Conservation (phyloP, 1,140 invertebrate species). For the Apis laboriosa region DNA sequence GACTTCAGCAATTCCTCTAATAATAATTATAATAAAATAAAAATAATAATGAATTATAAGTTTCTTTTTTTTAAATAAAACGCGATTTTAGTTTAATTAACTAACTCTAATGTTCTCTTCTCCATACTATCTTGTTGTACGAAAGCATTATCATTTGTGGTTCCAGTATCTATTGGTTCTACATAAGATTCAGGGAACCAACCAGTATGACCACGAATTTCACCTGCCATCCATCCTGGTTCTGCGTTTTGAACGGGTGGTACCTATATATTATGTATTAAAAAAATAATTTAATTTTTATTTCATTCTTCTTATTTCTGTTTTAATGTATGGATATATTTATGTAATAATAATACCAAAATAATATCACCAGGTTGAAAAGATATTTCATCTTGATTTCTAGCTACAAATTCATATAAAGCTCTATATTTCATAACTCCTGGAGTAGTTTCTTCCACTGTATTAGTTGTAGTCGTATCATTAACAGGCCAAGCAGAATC, state of each 20-base stretch:
- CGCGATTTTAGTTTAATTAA: constrained; percentile 31
- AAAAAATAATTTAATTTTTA: background rate
- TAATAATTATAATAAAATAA: constrained; percentile 5
- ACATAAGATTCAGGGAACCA: constrained; percentile 99
- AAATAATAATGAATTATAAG: background rate
- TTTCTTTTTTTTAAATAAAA: background rate
- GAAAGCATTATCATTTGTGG: constrained; percentile 62
- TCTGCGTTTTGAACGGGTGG: constrained; percentile 93
- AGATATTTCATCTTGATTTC: constrained; percentile 96
- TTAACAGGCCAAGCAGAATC: constrained; percentile 81
- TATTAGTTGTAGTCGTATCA: constrained; percentile 63
- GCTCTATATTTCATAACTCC: constrained; percentile 91
- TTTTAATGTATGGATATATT: background rate
- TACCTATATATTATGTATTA: constrained; percentile 81
- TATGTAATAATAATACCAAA: constrained; percentile 81
- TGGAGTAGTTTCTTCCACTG: constrained; percentile 73
- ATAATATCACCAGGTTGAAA: constrained; percentile 97
- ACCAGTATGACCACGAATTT: constrained; percentile 92
- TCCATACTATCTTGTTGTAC: constrained; percentile 78
- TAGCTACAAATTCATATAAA: constrained; percentile 95
- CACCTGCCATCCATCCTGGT: constrained; percentile 98
- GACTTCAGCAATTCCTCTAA: constrained; percentile 87
- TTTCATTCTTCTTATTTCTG: background rate
- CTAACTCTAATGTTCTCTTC: constrained; percentile 81
- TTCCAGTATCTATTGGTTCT: constrained; percentile 85